Conservation (phyloP, 2,888 invertebrate species). For the Volucella bombylans region DNA sequence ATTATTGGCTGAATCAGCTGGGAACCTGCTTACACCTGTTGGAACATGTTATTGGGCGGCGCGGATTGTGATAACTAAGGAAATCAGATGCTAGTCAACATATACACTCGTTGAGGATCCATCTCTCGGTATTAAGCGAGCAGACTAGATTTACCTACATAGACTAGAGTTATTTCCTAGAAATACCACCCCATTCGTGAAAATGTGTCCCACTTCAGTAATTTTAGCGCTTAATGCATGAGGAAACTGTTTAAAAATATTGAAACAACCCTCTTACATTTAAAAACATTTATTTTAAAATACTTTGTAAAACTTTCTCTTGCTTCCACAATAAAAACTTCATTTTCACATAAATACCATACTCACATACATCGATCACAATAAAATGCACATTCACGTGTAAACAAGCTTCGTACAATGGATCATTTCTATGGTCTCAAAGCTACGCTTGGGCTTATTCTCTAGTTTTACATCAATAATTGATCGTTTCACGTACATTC, state of each 20-base stretch:
- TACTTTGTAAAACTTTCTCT: slow-evolving; percentile 42
- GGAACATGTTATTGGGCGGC: too few relatives aligned
- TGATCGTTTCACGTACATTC: slow-evolving; percentile 57
- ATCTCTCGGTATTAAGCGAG: too few relatives aligned
- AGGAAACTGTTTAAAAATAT: background rate
- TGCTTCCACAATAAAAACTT: slow-evolving; percentile 18
- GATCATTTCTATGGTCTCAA: slow-evolving; percentile 19
- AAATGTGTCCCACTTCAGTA: too few relatives aligned
- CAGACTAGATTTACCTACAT: too few relatives aligned
- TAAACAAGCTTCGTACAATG: slow-evolving; percentile 56
- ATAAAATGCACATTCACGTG: slow-evolving; percentile 17
- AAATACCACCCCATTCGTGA: too few relatives aligned
- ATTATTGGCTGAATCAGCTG: too few relatives aligned
- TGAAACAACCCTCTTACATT: background rate
- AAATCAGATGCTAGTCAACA: too few relatives aligned
- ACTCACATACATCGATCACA: slow-evolving; percentile 9
- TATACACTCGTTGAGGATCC: too few relatives aligned
- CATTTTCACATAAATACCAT: slow-evolving; percentile 15
- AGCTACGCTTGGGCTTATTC: slow-evolving; percentile 32
- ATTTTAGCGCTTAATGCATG: too few relatives aligned
- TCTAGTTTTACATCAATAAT: slow-evolving; percentile 55
- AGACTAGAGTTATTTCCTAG: too few relatives aligned
- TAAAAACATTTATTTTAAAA: slow-evolving; percentile 55
- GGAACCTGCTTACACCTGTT: too few relatives aligned
- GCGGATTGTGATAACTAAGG: too few relatives aligned